A percentile compares a stretch with the other conserved stretches of the same genome.
These are phyloP conservation scores for Chromis chromis DNA, from an alignment of 2,797 vertebrate genomes.

Conservation along the genomic window DNA sequence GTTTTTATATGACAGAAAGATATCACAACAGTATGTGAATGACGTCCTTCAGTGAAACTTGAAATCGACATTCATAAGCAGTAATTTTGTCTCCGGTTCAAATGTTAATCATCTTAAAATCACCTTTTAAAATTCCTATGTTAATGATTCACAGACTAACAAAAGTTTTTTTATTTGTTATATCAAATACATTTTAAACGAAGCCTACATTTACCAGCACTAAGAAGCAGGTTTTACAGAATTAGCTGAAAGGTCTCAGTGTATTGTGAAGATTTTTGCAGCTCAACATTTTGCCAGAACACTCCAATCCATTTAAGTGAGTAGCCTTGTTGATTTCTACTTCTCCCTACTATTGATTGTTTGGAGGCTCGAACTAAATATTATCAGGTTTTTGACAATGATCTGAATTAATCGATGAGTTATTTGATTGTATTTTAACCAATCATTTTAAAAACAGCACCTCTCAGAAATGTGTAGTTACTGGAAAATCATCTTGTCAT, in stretches of 20 bases:
- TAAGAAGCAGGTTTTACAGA: background rate
- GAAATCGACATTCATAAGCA: background rate
- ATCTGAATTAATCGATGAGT: background rate
- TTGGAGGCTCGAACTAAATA: background rate
- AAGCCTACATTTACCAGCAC: background rate
- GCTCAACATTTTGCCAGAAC: background rate
- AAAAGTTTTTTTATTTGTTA: background rate
- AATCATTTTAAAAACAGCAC: conserved; percentile 9
- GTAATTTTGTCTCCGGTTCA: background rate
- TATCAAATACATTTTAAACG: too few species aligned
- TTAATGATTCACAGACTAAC: background rate
- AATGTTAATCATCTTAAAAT: background rate
- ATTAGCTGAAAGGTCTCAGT: too few species aligned
- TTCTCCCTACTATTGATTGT: background rate
- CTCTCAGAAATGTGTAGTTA: background rate
- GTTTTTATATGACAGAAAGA: conserved; percentile 14
- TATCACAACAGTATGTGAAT: conserved; percentile 12
- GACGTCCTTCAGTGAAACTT: conserved; percentile 6
- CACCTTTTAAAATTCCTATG: background rate
- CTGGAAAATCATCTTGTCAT: background rate
- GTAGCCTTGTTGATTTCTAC: too few species aligned
- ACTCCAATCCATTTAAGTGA: background rate
- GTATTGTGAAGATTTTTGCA: too few species aligned
- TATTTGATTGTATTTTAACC: background rate
- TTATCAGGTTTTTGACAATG: background rate